Percentiles rank a stretch among this genome's conserved stretches.
Evolutionary conservation across 2,797 vertebrate genomes (phyloP).

Genomic region (Amazona finschi): DNA sequence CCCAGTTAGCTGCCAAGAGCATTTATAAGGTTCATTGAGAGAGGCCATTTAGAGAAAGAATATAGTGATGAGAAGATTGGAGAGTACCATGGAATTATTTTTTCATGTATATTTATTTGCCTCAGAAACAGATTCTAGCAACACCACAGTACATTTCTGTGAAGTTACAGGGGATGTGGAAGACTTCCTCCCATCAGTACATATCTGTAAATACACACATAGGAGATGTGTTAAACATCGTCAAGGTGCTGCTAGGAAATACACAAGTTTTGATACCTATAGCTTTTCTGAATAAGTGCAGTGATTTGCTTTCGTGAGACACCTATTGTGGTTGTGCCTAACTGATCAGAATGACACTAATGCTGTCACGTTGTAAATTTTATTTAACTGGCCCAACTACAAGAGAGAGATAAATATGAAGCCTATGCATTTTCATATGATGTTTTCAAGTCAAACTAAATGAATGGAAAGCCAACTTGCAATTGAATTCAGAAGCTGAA

Average conservation of each 20-base stretch:
- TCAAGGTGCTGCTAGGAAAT: not conserved
- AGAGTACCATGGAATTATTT: constrained; percentile 55
- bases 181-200: not conserved
- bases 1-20: constrained; percentile 12
- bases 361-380: not conserved
- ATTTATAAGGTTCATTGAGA: constrained; percentile 4
- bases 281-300: not conserved
- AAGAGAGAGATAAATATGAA: not conserved
- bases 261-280: not conserved
- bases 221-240: not conserved
- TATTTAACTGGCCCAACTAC: not conserved
- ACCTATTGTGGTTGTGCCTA: not conserved
- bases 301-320: not conserved
- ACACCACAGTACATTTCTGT: not conserved
- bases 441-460: not conserved
- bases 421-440: not conserved
- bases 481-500: not conserved
- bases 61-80: not conserved
- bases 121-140: not conserved
- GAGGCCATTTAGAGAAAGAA: not conserved
- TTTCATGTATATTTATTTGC: constrained; percentile 69
- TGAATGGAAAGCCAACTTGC: not conserved
- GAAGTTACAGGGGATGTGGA: not conserved
- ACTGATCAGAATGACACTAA: not conserved
- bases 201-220: not conserved